phyloP scores from a whole-genome alignment of 64 coral and sea anemone species.

The Porites lutea region DNA sequence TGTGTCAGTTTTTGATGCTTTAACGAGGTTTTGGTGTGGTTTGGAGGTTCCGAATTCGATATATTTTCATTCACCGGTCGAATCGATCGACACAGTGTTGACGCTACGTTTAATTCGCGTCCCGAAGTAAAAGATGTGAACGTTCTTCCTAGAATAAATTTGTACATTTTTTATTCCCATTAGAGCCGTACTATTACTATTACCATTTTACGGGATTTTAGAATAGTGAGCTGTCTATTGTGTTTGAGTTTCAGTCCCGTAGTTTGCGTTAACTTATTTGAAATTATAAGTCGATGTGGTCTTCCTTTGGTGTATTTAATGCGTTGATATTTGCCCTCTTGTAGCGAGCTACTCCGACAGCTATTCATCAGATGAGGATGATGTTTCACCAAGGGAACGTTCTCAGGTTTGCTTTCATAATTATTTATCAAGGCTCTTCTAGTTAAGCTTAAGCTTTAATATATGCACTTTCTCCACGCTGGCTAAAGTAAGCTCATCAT shows the following conservation, averaged over 20 bases:
- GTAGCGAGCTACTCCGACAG: conserved; percentile 99
- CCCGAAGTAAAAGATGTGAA: not conserved
- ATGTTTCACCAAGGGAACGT: conserved; percentile 97
- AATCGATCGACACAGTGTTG: not conserved
- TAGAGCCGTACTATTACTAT: not conserved
- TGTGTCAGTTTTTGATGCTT: not conserved
- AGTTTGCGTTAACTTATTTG: not conserved
- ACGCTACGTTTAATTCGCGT: not conserved
- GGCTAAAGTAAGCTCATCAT: too few relatives aligned
- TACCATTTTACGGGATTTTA: not conserved
- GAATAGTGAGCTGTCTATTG: not conserved
- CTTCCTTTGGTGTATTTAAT: not conserved
- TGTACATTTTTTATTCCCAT: not conserved
- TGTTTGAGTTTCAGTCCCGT: not conserved
- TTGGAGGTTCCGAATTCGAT: not conserved
- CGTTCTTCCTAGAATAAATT: not conserved
- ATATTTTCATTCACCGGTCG: not conserved
- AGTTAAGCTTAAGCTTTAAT: not conserved
- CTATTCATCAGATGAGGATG: conserved; percentile 97
- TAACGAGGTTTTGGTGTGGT: not conserved
- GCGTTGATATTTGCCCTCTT: conserved; percentile 21
- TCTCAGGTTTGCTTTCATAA: conserved; percentile 74
- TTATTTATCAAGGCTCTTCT: not conserved
- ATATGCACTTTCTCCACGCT: too few relatives aligned
- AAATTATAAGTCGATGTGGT: not conserved